Evolutionary conservation across 2,888 invertebrate species (phyloP).

Genomic region (Epinotia demarniana): DNA sequence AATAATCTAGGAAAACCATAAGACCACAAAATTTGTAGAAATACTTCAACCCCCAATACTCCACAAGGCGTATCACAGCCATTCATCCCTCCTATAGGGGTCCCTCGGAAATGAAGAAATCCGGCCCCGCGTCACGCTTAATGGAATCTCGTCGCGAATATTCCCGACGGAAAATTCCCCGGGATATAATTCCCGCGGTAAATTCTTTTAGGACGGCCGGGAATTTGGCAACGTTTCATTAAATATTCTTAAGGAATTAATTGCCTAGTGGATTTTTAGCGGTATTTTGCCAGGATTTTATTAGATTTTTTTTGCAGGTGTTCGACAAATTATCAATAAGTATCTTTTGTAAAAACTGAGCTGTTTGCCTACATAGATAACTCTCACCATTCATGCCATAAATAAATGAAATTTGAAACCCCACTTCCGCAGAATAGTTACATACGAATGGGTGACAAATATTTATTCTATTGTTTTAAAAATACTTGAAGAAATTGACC

Average conservation of each 20-base stretch:
- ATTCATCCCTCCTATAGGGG: conserved; percentile 39
- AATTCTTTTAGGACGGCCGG: conserved; percentile 36
- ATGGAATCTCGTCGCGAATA: conserved; percentile 48
- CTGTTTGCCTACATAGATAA: too few relatives aligned
- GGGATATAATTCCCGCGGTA: conserved; percentile 42
- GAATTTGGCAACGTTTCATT: conserved; percentile 32
- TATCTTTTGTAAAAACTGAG: too few relatives aligned
- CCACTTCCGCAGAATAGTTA: too few relatives aligned
- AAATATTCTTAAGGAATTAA: conserved; percentile 40
- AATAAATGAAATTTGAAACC: too few relatives aligned
- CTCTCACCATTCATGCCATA: too few relatives aligned
- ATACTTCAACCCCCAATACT: neutral
- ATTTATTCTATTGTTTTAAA: neutral
- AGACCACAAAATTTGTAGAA: conserved; percentile 15
- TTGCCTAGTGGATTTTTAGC: conserved; percentile 22
- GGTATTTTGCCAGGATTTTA: conserved; percentile 6
- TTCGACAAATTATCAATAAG: neutral
- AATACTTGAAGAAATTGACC: neutral
- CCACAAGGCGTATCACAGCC: conserved; percentile 29
- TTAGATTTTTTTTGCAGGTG: neutral
- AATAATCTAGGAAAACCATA: neutral
- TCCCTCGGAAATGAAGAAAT: conserved; percentile 53
- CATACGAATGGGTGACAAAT: too few relatives aligned
- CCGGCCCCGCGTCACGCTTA: conserved; percentile 49
- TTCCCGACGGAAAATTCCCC: conserved; percentile 33